Percentiles rank a stretch among this genome's conserved stretches.
Conservation (phyloP, 2,797 vertebrate species). For the Tarsius wallacei region DNA sequence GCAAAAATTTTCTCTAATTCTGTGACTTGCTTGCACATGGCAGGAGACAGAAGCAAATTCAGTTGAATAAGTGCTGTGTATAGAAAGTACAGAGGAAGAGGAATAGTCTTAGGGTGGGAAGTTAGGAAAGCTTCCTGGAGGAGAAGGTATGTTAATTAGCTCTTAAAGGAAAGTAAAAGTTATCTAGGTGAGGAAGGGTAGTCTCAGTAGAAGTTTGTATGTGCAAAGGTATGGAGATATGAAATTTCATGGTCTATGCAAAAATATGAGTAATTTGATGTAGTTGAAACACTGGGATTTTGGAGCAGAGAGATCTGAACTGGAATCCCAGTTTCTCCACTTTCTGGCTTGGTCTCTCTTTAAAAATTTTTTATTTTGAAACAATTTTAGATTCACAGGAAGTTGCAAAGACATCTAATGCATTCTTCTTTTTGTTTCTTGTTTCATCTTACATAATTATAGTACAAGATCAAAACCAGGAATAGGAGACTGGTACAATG, state of each 20-base stretch:
- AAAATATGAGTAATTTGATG: background rate
- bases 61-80: background rate
- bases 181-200: background rate
- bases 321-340: background rate
- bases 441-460: background rate
- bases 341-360: background rate
- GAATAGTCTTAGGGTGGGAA: background rate
- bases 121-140: background rate
- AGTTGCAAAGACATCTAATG: background rate
- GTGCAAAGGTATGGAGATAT: background rate
- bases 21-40: background rate
- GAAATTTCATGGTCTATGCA: background rate
- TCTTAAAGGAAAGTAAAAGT: background rate
- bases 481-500: background rate
- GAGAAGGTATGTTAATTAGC: background rate
- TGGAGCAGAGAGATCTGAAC: background rate
- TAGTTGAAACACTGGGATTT: background rate
- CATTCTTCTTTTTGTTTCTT: slow-evolving; percentile 30
- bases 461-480: background rate
- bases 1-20: slow-evolving; percentile 8
- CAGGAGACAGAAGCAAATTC: background rate
- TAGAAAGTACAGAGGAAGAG: background rate
- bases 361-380: slow-evolving; percentile 14
- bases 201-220: background rate
- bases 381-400: background rate